Evolutionary conservation across 2,797 vertebrate genomes (phyloP).

Genomic region (Enteromius mattozi): DNA sequence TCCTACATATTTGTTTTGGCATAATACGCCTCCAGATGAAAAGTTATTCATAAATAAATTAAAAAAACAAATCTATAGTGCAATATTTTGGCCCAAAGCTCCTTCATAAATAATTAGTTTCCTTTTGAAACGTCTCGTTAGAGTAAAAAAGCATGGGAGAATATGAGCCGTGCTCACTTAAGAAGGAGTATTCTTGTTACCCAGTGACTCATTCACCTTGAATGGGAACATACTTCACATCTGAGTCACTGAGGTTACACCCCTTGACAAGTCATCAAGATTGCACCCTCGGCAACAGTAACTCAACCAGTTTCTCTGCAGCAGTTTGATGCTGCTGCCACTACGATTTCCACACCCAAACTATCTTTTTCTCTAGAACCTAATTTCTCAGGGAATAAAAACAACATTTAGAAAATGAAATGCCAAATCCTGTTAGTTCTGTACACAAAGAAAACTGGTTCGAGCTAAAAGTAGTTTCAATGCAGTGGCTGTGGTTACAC

Average conservation of each 20-base stretch:
- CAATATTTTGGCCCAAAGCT: constrained; percentile 1
- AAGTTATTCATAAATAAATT: neutral
- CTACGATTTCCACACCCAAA: constrained; percentile 37
- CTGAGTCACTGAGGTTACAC: constrained; percentile 81
- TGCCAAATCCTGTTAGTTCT: constrained; percentile 18
- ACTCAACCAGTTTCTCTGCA: constrained; percentile 72
- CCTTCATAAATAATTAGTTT: neutral
- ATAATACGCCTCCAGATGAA: neutral
- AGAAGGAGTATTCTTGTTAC: constrained; percentile 60
- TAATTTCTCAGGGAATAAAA: constrained; percentile 17
- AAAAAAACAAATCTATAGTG: neutral
- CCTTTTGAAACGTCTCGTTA: constrained; percentile 5
- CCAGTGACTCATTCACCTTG: constrained; percentile 82
- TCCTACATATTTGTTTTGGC: neutral
- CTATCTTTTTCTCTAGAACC: constrained; percentile 25
- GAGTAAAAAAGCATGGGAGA: constrained; percentile 10
- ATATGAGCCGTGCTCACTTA: constrained; percentile 60
- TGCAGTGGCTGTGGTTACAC: neutral
- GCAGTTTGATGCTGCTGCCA: constrained; percentile 30
- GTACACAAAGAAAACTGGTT: constrained; percentile 4
- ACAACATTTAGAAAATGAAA: constrained; percentile 16
- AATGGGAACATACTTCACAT: constrained; percentile 75
- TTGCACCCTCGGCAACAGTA: constrained; percentile 68
- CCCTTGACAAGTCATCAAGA: constrained; percentile 65
- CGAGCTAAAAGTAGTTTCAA: neutral